Percentiles rank a stretch among this genome's conserved stretches.
These are phyloP conservation scores for Phyllotreta striolata DNA, from an alignment of 2,888 invertebrate genomes.

Conservation along the genomic window DNA sequence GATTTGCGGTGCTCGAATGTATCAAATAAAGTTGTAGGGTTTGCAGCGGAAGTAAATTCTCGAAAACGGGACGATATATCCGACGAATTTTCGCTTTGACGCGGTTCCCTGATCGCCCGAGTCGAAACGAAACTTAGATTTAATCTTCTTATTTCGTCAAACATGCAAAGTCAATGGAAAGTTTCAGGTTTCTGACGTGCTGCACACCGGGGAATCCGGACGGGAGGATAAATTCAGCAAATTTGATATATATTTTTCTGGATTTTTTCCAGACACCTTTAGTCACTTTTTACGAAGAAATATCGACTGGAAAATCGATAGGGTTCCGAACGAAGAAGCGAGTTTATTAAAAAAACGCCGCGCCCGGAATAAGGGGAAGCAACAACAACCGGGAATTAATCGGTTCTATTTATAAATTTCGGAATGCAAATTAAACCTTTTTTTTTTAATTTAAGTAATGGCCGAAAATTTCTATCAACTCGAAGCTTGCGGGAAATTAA, in stretches of 20 bases:
- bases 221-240: no score
- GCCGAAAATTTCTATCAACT: slow-evolving; percentile 41
- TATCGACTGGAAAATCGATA: no score
- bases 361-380: slow-evolving; percentile 3
- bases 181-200: neutral
- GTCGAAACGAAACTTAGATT: slow-evolving; percentile 17
- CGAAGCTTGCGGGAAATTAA: slow-evolving; percentile 42
- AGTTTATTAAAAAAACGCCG: slow-evolving; percentile 23
- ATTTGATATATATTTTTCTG: no score
- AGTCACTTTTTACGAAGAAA: no score
- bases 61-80: slow-evolving; percentile 15
- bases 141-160: slow-evolving; percentile 51
- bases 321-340: slow-evolving; percentile 3
- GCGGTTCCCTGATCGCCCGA: slow-evolving; percentile 16
- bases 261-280: no score
- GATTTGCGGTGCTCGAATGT: slow-evolving; percentile 18
- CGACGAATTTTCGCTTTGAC: slow-evolving; percentile 22
- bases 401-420: slow-evolving; percentile 35
- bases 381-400: slow-evolving; percentile 28
- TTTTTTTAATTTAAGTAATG: slow-evolving; percentile 45
- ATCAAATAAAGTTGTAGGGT: slow-evolving; percentile 18
- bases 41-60: slow-evolving; percentile 20
- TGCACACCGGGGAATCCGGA: no score
- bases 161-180: slow-evolving; percentile 62
- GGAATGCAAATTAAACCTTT: slow-evolving; percentile 41